Base-by-base conservation (phyloP, 2,797 vertebrate species). In the Squalus acanthias region DNA sequence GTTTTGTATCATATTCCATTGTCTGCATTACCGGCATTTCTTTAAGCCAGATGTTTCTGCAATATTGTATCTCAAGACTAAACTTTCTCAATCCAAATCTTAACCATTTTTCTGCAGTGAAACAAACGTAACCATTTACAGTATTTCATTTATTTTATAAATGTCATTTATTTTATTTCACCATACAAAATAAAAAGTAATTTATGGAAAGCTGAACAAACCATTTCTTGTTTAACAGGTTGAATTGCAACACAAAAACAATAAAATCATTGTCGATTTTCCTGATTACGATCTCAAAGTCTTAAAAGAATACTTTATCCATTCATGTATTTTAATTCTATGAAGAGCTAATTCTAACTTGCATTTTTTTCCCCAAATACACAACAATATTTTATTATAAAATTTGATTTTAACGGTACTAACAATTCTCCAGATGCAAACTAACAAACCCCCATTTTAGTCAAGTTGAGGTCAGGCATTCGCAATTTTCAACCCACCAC, bases 1-100 rank as follows among this genome's bases (percentile, higher is more conserved):
- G 29, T 72, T 53, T 95, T 95, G 50, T 50, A 70, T 95, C 69
- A 95, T 70, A 95, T 74, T 95, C 69, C 46, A 69, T 69, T 74
- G 22, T 74, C 57, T 70, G 33, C 67, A 95, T 50, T 74, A 95
- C 24, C 65, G 53, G 24, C 69, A 57, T 74, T 95, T 95, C 94
- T 53, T 95, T 74, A 95, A 74, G 69, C 24, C 69, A 95, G 69
- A 53, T 95, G 46, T 74, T 95, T 95, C 69, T 74, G 94, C 50
- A 95, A 57, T 95, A 46, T 57, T 57, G 17, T 95, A 53, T 53
- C 46, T 53, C 29, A 53, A 74, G 12, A 57, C 10, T 26, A 72
- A 70, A 95, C 22, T 46, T 92, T 57, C 46, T 95, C 69, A 53
- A 74, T 53, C 46, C 46, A 74, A 74, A 70, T 26, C 10, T 33